Conservation (phyloP, 2,888 invertebrate species). For the Hemaris fuciformis region DNA sequence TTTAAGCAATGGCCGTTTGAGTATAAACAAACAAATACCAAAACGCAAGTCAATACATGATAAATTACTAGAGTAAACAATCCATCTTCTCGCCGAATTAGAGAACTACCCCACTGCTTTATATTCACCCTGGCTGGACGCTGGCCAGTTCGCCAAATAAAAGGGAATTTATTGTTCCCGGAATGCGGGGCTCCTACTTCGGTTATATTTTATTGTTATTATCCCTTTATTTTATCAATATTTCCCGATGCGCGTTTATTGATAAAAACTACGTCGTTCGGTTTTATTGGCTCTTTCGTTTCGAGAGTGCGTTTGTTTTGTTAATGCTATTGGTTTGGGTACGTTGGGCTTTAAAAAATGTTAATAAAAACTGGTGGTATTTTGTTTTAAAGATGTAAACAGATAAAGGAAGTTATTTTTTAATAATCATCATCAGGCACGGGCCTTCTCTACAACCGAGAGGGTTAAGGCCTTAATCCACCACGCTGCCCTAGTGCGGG, state of each 20-base stretch:
- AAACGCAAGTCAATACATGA: constrained; percentile 26
- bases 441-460: no score
- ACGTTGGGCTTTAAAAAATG: background rate
- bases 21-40: constrained; percentile 21
- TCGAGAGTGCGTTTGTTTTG: constrained; percentile 59
- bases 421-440: no score
- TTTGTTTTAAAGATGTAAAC: no score
- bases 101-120: constrained; percentile 25
- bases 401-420: no score
- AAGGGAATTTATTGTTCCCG: constrained; percentile 37
- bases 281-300: constrained; percentile 45
- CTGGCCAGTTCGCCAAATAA: constrained; percentile 30
- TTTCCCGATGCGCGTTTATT: constrained; percentile 14
- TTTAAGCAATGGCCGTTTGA: no score
- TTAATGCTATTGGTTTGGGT: constrained; percentile 13
- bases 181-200: constrained; percentile 18
- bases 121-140: constrained; percentile 43
- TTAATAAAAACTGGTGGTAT: no score
- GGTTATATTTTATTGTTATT: constrained; percentile 42
- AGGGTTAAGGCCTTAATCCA: no score
- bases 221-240: constrained; percentile 45
- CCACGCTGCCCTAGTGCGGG: no score
- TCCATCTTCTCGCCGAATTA: constrained; percentile 43
- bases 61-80: constrained; percentile 30
- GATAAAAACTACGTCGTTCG: constrained; percentile 22